Base-by-base conservation (phyloP, 2,113 vertebrate genomes). In the Siniperca knerii region DNA sequence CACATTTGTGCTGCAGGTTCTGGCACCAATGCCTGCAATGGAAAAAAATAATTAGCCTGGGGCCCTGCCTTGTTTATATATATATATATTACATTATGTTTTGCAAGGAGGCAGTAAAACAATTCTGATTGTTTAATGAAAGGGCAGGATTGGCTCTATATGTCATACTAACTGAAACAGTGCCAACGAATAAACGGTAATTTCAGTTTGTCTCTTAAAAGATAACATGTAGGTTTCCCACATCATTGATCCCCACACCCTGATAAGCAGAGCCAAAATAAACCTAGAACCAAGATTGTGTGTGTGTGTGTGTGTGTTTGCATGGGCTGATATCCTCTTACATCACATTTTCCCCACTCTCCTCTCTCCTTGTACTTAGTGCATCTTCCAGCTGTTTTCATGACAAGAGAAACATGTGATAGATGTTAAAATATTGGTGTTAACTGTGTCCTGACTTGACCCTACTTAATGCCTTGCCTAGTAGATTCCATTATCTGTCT, bases 221-320 rank as follows among this genome's bases (percentile, higher is more conserved):
- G 57, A 48, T 35, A 62, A n/a, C 72, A 68, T 42, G 23, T 7
- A 48, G 50, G 18, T 87, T 82, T 57, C 55, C 58, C 62, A 66
- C 52, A 40, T 80, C 44, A 40, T 4, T 55, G 50, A 85, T 46
- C 61, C 58, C 60, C 74, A 81, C 85, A 50, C 83, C 89, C 90
- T 77, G 79, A 87, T 52, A 54, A 46, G 21, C 44, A n/a, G 74
- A 80, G 62, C 86, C 84, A 91, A 87, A 77, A 65, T 81, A 85
- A 92, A 87, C 64, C 35, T 54, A 25, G 55, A 69, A 74, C 29
- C 25, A 18, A 73, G 57, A 77, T 23, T 50, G 23, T 73, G 18
- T 18, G 25, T 42, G 48, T 48, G 54, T 76, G 46, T 55, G 58
- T 37, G 57, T 75, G 64, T 50, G 20, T 62, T 15, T 12, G 20